Evolutionary conservation across 1,140 invertebrate species (phyloP).

Genomic region (Nephila pilipes): DNA sequence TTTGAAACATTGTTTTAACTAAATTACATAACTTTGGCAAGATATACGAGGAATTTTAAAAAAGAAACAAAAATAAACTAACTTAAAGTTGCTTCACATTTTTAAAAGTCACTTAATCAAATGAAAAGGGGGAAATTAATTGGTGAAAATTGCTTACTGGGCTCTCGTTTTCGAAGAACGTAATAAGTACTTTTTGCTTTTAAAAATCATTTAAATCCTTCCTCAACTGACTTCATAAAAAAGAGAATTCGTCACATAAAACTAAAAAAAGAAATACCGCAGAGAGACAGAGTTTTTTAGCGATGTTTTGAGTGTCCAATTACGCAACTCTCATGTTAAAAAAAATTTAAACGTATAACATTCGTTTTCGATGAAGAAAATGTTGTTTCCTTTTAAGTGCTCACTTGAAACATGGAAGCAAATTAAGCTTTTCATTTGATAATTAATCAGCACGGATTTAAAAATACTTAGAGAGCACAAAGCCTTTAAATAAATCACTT

Average conservation of each 20-base stretch:
- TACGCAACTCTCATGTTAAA: neutral
- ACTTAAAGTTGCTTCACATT: neutral
- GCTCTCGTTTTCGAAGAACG: neutral
- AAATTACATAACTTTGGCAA: neutral
- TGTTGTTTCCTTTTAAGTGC: neutral
- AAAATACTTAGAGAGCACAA: neutral
- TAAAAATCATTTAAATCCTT: slow-evolving; percentile 1
- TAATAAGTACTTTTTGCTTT: neutral
- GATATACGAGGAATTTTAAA: neutral
- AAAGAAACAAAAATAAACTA: neutral
- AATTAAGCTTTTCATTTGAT: slow-evolving; percentile 8
- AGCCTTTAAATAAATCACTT: neutral
- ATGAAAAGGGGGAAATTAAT: slow-evolving; percentile 2
- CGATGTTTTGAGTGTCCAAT: neutral
- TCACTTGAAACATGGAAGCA: neutral
- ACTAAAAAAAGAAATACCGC: neutral
- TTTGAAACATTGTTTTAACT: neutral
- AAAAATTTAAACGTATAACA: neutral
- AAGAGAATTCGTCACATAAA: neutral
- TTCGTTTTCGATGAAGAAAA: neutral
- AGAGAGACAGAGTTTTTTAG: neutral
- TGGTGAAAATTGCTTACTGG: neutral
- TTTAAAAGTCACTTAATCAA: neutral
- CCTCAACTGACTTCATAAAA: neutral
- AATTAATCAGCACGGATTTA: neutral